phyloP scores from a whole-genome alignment of 1,140 invertebrate genomes.

The Drosophila lowei region DNA sequence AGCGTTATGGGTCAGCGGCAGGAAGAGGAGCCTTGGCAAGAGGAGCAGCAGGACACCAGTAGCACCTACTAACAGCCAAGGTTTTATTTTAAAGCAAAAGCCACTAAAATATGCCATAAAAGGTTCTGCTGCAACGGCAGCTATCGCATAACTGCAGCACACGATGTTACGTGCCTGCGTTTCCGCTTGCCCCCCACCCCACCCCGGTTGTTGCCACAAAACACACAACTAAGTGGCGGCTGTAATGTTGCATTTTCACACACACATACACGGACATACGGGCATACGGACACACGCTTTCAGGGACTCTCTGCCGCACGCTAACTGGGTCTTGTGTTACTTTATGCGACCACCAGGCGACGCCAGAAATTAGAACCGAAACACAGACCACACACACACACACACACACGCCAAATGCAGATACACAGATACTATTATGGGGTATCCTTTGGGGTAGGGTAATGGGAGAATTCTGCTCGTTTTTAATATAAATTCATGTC shows the following conservation, averaged over 20 bases:
- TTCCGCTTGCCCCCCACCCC: no score
- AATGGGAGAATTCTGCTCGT: conserved; percentile 60
- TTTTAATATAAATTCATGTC: conserved; percentile 74
- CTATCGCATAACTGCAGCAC: conserved; percentile 74
- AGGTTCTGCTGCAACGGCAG: conserved; percentile 38
- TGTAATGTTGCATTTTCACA: conserved; percentile 63
- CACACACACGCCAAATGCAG: conserved; percentile 11
- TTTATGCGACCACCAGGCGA: conserved; percentile 47
- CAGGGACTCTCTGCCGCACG: background rate
- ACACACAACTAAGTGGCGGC: conserved; percentile 60
- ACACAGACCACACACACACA: conserved; percentile 18
- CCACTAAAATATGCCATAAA: conserved; percentile 75
- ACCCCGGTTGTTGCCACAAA: background rate
- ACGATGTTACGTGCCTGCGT: conserved; percentile 26
- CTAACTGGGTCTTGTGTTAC: conserved; percentile 67
- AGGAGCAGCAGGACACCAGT: conserved; percentile 3
- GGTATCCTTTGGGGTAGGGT: conserved; percentile 6
- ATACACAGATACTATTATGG: conserved; percentile 45
- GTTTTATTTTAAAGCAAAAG: conserved; percentile 65
- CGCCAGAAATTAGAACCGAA: conserved; percentile 61
- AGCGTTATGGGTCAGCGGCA: conserved; percentile 53
- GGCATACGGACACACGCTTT: conserved; percentile 6
- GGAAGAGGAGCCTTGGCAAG: conserved; percentile 23
- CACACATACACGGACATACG: conserved; percentile 1
- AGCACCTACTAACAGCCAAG: conserved; percentile 37